Percentiles rank a stretch among this genome's conserved stretches.
Conservation (phyloP, 2,888 invertebrate genomes). For the Oscheius sp. region DNA sequence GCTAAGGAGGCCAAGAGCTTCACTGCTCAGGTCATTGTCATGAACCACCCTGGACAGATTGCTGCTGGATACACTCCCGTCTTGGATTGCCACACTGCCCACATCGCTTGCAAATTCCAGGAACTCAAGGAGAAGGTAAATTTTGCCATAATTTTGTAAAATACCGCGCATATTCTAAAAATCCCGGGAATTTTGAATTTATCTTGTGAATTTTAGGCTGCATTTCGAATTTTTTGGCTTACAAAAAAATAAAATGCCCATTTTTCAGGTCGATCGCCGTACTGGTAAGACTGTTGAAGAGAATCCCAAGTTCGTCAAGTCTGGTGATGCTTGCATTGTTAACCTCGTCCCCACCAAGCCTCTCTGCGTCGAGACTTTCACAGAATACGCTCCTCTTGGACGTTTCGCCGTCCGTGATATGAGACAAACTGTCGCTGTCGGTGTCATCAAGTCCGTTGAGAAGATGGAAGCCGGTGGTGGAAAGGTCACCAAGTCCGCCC, state of each 20-base stretch:
- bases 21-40: constrained; percentile 87
- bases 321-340: constrained; percentile 96
- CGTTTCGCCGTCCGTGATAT: constrained; percentile 99
- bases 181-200: too few relatives aligned
- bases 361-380: constrained; percentile 97
- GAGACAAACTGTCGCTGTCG: constrained; percentile 90
- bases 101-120: constrained; percentile 99
- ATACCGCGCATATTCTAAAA: too few relatives aligned
- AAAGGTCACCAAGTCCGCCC: constrained; percentile 91
- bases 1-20: constrained; percentile 93
- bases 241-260: neutral
- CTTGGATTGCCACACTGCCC: constrained; percentile 99
- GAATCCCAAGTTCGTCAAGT: constrained; percentile 83
- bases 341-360: constrained; percentile 92
- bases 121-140: constrained; percentile 91
- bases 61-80: constrained; percentile 98
- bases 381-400: constrained; percentile 94
- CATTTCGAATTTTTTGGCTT: too few relatives aligned
- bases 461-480: constrained; percentile 73
- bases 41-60: constrained; percentile 82
- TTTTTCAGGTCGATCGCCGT: constrained; percentile 85
- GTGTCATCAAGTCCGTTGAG: constrained; percentile 74
- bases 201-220: too few relatives aligned
- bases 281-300: constrained; percentile 82
- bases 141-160: too few relatives aligned